Base-by-base conservation (phyloP, 92 coral and sea anemone genomes). In the Phenganax marumi region DNA sequence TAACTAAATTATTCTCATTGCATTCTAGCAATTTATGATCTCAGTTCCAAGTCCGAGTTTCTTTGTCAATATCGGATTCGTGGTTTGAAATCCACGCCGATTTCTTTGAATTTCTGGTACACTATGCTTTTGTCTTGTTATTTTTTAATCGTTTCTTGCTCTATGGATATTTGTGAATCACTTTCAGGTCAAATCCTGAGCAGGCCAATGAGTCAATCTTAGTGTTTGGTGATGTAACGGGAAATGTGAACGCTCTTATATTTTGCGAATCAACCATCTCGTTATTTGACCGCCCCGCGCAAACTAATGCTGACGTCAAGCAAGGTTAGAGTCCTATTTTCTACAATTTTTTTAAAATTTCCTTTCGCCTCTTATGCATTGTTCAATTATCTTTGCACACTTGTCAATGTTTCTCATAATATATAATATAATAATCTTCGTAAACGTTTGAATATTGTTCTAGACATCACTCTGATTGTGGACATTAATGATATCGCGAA, bases 11-110 rank as follows among this genome's bases (percentile, higher is more conserved):
- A n/a, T 62, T 69, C 51, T 22, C 19, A 24, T 25, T 14, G 69
- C 6, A 62, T 85, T 85, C 53, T 77, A 94, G 98, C 97, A 0
- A 92, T 95, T 49, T 95, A 95, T 80, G 98, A 95, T 76, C 82
- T 92, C 81, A 95, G 97, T 81, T 95, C 98, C 81, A 95, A 95
- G 84, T 92, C 98, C 49, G 98, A 95, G 83, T 95, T 95, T 65
- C 93, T 88, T 79, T 95, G 98, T 76, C 98, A 95, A 84, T 95
- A 84, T 81, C 89, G 98, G 58, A 91, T 95, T 50, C 89, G 91
- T 82, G 97, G 97, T 71, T 88, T 95, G 84, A 92, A 95, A 53
- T 90, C 89, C 47, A 95, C 98, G 0, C 98, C 98, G 16, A 83
- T 95, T 10, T 95, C 97, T 50, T 81, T 95, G 90, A 87, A 95